phyloP scores from a whole-genome alignment of 2,888 invertebrate species.

The Lithodes maja region DNA sequence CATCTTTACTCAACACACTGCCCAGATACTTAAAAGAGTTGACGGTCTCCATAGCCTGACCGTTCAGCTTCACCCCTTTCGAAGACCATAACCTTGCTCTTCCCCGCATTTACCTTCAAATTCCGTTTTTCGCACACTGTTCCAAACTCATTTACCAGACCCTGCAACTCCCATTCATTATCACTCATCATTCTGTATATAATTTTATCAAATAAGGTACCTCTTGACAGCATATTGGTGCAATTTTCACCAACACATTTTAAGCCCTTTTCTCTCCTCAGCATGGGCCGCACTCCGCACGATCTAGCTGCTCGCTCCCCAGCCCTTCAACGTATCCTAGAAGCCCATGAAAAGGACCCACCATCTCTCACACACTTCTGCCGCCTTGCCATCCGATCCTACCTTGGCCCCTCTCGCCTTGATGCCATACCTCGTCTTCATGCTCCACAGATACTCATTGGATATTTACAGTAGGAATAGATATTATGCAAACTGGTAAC shows the following conservation, averaged over 20 bases:
- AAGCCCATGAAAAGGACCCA: slow-evolving; percentile 57
- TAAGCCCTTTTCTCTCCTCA: slow-evolving; percentile 31
- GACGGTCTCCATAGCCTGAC: no score
- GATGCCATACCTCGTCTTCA: slow-evolving; percentile 28
- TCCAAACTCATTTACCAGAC: no score
- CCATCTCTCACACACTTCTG: slow-evolving; percentile 56
- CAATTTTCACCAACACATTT: background rate
- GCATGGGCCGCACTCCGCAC: slow-evolving; percentile 70
- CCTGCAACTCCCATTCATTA: no score
- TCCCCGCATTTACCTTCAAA: no score
- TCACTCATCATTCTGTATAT: background rate
- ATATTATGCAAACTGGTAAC: background rate
- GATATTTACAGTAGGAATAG: slow-evolving; percentile 41
- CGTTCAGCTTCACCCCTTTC: no score
- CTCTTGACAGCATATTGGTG: background rate
- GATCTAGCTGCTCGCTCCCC: slow-evolving; percentile 64
- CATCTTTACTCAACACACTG: no score
- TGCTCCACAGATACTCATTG: slow-evolving; percentile 42
- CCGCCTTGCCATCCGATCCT: slow-evolving; percentile 56
- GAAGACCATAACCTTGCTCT: no score
- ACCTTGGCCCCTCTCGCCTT: slow-evolving; percentile 48
- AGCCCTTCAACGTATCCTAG: slow-evolving; percentile 42
- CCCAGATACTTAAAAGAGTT: no score
- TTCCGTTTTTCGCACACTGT: no score
- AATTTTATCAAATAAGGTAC: background rate